Percentiles rank a stretch among this genome's conserved stretches.
Conservation (phyloP, 2,888 invertebrate species). For the Hemicrepidius hirtus region DNA sequence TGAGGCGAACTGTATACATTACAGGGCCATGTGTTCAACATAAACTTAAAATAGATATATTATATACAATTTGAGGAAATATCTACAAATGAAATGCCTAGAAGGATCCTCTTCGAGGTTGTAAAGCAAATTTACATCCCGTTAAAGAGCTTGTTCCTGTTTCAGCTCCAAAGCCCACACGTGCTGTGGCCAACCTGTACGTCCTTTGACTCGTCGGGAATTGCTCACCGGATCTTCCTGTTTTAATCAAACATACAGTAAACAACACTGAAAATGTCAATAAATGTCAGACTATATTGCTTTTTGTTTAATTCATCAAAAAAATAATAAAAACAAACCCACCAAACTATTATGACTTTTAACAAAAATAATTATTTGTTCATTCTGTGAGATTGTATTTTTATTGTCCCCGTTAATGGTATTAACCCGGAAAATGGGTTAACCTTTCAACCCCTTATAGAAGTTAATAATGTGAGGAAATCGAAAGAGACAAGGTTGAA, state of each 20-base stretch:
- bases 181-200: constrained; percentile 98
- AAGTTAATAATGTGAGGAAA: no score
- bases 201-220: constrained; percentile 73
- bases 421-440: no score
- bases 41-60: constrained; percentile 70
- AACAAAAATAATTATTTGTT: no score
- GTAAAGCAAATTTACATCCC: constrained; percentile 63
- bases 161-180: constrained; percentile 94
- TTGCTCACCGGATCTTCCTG: constrained; percentile 68
- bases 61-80: constrained; percentile 70
- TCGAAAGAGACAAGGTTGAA: no score
- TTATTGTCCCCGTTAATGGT: no score
- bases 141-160: constrained; percentile 76
- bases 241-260: constrained; percentile 60
- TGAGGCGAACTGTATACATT: constrained; percentile 70
- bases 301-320: no score
- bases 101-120: constrained; percentile 66
- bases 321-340: no score
- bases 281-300: no score
- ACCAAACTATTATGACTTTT: no score
- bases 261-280: not conserved
- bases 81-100: constrained; percentile 68
- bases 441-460: no score
- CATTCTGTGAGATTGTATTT: no score
- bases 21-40: constrained; percentile 69